These are phyloP conservation scores for Chiroxiphia lanceolata DNA, from an alignment of 2,797 vertebrate species.

Conservation along the genomic window DNA sequence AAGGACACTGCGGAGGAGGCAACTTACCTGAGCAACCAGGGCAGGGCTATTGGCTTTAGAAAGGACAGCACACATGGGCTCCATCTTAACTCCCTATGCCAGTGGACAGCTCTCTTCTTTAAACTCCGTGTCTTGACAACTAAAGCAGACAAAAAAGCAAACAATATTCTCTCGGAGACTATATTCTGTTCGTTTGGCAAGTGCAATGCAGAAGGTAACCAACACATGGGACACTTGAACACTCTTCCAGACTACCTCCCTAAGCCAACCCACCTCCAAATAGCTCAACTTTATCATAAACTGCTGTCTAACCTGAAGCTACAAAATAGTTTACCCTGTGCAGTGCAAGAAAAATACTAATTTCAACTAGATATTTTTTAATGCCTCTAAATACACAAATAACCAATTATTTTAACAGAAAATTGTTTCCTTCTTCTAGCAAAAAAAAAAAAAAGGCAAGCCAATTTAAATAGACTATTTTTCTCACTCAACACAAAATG, in stretches of 20 bases:
- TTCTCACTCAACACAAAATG: background rate
- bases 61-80: background rate
- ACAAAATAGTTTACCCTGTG: background rate
- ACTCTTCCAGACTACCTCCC: background rate
- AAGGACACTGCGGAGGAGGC: background rate
- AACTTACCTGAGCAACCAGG: background rate
- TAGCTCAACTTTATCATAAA: background rate
- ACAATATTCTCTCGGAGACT: background rate
- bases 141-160: slow-evolving; percentile 25
- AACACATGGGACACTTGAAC: background rate
- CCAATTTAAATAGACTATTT: background rate
- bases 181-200: background rate
- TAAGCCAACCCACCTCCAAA: background rate
- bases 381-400: background rate
- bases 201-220: background rate
- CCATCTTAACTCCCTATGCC: background rate
- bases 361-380: background rate
- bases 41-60: background rate
- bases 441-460: background rate
- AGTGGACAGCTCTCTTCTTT: background rate
- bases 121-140: background rate
- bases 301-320: background rate
- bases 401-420: background rate
- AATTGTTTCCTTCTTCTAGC: background rate
- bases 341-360: background rate